Conservation (phyloP, 2,797 vertebrate species). For the Acipenser transmontanus region DNA sequence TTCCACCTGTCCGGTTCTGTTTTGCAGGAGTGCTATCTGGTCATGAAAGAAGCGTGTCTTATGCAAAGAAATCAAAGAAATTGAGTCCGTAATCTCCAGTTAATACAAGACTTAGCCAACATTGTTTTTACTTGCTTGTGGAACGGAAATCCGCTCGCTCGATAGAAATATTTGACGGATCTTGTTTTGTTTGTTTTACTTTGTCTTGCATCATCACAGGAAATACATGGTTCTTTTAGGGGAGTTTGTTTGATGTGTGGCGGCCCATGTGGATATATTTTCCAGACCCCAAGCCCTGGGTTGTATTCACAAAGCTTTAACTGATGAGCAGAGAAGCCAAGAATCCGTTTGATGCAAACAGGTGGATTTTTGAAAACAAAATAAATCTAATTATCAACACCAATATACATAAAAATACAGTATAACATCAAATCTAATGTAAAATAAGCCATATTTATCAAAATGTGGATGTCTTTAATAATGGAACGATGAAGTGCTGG, state of each 20-base stretch:
- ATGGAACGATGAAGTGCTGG: too few relatives aligned
- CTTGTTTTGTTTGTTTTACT: slow-evolving; percentile 54
- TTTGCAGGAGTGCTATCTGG: slow-evolving; percentile 39
- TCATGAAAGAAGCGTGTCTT: slow-evolving; percentile 56
- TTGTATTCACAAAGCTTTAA: too few relatives aligned
- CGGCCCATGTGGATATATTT: slow-evolving; percentile 30
- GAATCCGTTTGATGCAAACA: too few relatives aligned
- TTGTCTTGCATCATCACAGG: slow-evolving; percentile 39
- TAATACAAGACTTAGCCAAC: slow-evolving; percentile 33
- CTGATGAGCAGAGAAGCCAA: too few relatives aligned
- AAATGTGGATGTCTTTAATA: too few relatives aligned
- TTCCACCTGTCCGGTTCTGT: slow-evolving; percentile 54
- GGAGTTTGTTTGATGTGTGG: slow-evolving; percentile 33
- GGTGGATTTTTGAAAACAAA: too few relatives aligned
- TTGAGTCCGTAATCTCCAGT: slow-evolving; percentile 24
- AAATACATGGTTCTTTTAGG: neutral
- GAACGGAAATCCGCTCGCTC: slow-evolving; percentile 31
- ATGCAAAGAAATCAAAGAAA: slow-evolving; percentile 36
- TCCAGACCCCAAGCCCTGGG: slow-evolving; percentile 23
- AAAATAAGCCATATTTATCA: too few relatives aligned
- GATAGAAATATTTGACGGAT: slow-evolving; percentile 26
- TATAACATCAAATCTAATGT: too few relatives aligned
- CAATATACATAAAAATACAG: too few relatives aligned
- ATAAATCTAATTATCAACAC: too few relatives aligned
- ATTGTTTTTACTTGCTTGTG: neutral